Evolutionary conservation across 2,113 vertebrate genomes (phyloP).

Genomic region (Spilogale gracilis): DNA sequence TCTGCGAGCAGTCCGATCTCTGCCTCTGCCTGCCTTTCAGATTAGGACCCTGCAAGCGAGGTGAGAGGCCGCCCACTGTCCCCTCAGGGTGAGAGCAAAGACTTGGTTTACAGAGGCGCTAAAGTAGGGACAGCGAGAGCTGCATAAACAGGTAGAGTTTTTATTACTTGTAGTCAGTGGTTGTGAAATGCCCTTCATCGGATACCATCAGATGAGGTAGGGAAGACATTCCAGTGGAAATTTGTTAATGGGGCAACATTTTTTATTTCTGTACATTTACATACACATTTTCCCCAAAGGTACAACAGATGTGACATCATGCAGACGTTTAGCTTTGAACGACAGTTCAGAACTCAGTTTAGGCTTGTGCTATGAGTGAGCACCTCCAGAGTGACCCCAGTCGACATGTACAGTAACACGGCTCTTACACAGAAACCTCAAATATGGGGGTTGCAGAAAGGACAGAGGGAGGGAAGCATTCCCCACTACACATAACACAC

Average conservation of each 20-base stretch:
- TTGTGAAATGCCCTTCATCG: slow-evolving; percentile 62
- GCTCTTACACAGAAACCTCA: slow-evolving; percentile 82
- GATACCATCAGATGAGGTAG: slow-evolving; percentile 78
- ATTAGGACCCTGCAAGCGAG: not conserved
- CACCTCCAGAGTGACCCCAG: slow-evolving; percentile 86
- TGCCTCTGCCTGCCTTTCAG: not conserved
- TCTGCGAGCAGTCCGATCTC: not conserved
- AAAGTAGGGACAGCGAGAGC: not conserved
- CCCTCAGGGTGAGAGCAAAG: not conserved
- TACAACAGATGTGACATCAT: slow-evolving; percentile 90
- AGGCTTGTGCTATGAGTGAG: slow-evolving; percentile 89
- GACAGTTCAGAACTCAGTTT: slow-evolving; percentile 87
- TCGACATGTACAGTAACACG: slow-evolving; percentile 83
- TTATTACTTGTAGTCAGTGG: slow-evolving; percentile 54
- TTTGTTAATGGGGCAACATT: slow-evolving; percentile 85
- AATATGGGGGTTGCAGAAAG: slow-evolving; percentile 53
- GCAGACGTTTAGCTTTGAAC: slow-evolving; percentile 90
- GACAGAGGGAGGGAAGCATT: slow-evolving; percentile 44
- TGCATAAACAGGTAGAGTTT: not conserved
- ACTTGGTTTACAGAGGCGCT: not conserved
- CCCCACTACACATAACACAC: slow-evolving; percentile 83
- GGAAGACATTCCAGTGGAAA: slow-evolving; percentile 82
- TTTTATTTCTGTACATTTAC: slow-evolving; percentile 93
- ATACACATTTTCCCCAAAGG: slow-evolving; percentile 89
- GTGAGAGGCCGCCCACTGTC: not conserved